Base-by-base conservation (phyloP, 2,113 vertebrate genomes). In the Protobothrops flavoviridis region DNA sequence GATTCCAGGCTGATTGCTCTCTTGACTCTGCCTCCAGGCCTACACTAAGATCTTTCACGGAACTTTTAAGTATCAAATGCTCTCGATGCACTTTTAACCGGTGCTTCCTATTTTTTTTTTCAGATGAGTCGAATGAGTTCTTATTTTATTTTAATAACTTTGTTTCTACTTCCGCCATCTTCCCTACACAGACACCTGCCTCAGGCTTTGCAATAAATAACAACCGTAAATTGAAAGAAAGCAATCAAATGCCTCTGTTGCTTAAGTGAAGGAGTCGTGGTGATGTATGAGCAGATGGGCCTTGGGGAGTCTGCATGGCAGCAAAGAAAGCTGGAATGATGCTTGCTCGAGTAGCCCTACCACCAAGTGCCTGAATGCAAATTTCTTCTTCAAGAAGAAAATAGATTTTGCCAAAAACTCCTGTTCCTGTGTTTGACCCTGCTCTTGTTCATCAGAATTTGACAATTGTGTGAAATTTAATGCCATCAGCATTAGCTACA, bases 391-490 rank as follows among this genome's bases (percentile, higher is more conserved):
- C 2, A 29, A 50, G 33, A 15, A 39, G 85, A 64, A 69, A 45
- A 39, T 43, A 23, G 53, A 61, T 74, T 53, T 33, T 55, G 21
- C n/a, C n/a, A 64, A 59, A 53, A 64, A 69, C 3, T 23, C 52
- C 55, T 69, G 9, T 29, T 43, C 0, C 39, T 1, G 43, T 26
- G 20, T 9, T 90, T 94, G 1, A 33, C 88, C 33, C 33, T 92
- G 1, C 0, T 0, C 3, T 91, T 81, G 10, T 1, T 57, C 0
- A 0, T 50, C 26, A 74, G 11, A 88, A 52, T 52, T 90, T 91
- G 91, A 94, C 91, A 90, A 43, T 1, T 15, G 9, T 59, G 23
- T 92, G 93, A 50, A 26, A n/a, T 45, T 74, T 92, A 89, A 90
- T 93, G 29, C 39, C 2, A 21, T 0, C 5, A 89, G 85, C 88